Base-by-base conservation (phyloP, 2,113 vertebrate species). In the Leptobrachium ailaonicum region DNA sequence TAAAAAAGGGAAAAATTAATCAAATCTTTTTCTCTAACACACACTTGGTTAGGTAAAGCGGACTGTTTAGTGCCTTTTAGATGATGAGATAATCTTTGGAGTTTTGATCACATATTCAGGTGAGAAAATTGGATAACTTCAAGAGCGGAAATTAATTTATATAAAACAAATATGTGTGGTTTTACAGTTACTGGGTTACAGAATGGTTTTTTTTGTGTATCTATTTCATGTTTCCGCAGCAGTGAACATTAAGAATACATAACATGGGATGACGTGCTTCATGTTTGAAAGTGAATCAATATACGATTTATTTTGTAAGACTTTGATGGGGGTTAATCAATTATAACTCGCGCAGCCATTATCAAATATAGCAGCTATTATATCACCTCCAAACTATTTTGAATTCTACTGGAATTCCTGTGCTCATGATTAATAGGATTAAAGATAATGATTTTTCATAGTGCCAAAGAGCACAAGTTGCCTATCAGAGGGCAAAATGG, bases 91-190 rank as follows among this genome's bases (percentile, higher is more conserved):
- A 73, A 80, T 80, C 45, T 67, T 74, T 73, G 71, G 47, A 67
- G 71, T 60, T 80, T 80, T 80, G 71, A 80, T 80, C 77, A 66
- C 47, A 66, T 66, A 73, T 74, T 74, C 78, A 80, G 71, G 78
- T 80, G 78, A 73, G 62, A 73, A 80, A 80, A 72, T 63, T 80
- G 71, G 78, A 67, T 47, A 73, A 73, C 78, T 68, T 73, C 41
- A 74, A 47, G 63, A 73, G 71, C 63, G 71, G 71, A 80, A 80
- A 80, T 73, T 66, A 73, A 72, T 66, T 66, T 68, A 66, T 6
- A 68, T 8, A 13, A 43, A 68, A 68, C 0, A 42, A 43, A 68
- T 32, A 32, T 32, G n/a, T 40, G 63, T 40, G 58, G 3, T 14
- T 14, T 60, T 60, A 60, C 56, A 14, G 4, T 60, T 60, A 60